Conservation (phyloP, 1,140 invertebrate species). For the Thalassaphorura encarpata region DNA sequence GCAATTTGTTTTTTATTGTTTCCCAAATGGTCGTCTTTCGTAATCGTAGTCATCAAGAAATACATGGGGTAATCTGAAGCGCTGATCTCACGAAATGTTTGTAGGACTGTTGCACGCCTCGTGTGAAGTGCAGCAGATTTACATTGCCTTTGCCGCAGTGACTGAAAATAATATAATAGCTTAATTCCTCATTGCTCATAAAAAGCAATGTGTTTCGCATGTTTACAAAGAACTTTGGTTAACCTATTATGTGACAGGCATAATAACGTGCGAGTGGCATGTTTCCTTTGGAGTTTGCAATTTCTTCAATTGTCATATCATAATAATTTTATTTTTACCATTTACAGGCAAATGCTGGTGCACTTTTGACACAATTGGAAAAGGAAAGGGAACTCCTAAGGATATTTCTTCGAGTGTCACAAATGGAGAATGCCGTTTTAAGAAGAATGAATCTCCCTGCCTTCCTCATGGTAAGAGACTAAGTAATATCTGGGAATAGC, state of each 20-base stretch:
- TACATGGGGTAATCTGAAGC: too few species aligned
- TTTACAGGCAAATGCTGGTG: constrained; percentile 71
- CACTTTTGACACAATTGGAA: constrained; percentile 78
- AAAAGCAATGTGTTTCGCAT: background rate
- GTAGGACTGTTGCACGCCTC: too few species aligned
- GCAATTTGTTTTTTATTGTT: too few species aligned
- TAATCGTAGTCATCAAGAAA: too few species aligned
- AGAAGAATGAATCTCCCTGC: constrained; percentile 92
- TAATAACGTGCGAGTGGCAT: background rate
- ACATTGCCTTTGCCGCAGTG: too few species aligned
- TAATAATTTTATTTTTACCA: constrained; percentile 3
- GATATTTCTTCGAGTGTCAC: constrained; percentile 88
- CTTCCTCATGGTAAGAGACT: constrained; percentile 77
- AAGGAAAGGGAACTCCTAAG: constrained; percentile 90
- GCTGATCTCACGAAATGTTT: too few species aligned
- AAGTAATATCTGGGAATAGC: background rate
- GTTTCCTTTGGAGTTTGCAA: background rate
- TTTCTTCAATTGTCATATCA: background rate
- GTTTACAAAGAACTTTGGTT: background rate
- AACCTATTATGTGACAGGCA: too few species aligned
- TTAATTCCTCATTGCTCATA: background rate
- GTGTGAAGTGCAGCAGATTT: too few species aligned
- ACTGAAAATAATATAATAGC: too few species aligned
- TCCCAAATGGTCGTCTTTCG: too few species aligned
- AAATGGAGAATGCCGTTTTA: constrained; percentile 89